Percentiles rank a stretch among this genome's conserved stretches.
Evolutionary conservation across 2,888 invertebrate genomes (phyloP).

Genomic region (Agrotis exclamationis): DNA sequence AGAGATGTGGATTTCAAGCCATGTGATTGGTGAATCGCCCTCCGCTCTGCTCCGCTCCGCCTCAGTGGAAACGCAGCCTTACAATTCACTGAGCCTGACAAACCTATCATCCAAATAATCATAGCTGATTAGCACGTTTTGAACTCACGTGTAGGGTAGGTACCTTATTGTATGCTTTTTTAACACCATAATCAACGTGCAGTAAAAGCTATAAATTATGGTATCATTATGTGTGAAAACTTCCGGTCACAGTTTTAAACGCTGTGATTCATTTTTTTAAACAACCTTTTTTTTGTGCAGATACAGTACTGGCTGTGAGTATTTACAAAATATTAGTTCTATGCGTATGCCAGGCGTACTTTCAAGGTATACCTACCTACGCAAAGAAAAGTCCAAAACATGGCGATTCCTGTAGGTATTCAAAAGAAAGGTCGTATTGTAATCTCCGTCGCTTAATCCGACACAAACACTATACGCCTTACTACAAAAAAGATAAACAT

Average conservation of each 20-base stretch:
- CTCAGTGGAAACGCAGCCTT: too few relatives aligned
- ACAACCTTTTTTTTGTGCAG: conserved; percentile 6
- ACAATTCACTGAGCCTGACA: too few relatives aligned
- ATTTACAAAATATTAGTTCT: neutral
- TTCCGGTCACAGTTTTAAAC: conserved; percentile 31
- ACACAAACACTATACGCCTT: too few relatives aligned
- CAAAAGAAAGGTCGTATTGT: too few relatives aligned
- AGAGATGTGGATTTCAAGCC: too few relatives aligned
- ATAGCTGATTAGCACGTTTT: conserved; percentile 1
- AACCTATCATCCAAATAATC: conserved; percentile 11
- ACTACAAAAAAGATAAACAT: too few relatives aligned
- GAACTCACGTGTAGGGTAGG: neutral
- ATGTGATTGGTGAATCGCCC: too few relatives aligned
- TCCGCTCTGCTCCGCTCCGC: too few relatives aligned
- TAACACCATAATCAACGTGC: conserved; percentile 18
- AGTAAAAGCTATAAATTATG: conserved; percentile 28
- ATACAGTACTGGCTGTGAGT: neutral
- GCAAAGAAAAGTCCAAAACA: neutral
- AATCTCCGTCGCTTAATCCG: too few relatives aligned
- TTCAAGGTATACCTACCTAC: neutral
- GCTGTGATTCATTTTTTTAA: conserved; percentile 3
- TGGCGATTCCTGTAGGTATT: too few relatives aligned
- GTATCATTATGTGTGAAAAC: conserved; percentile 33
- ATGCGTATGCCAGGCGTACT: neutral
- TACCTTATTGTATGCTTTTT: conserved; percentile 23